Evolutionary conservation across 2,888 invertebrate genomes (phyloP), one percentile per base, ranked within the genome.

Genomic region (Synanthedon myopaeformis): DNA sequence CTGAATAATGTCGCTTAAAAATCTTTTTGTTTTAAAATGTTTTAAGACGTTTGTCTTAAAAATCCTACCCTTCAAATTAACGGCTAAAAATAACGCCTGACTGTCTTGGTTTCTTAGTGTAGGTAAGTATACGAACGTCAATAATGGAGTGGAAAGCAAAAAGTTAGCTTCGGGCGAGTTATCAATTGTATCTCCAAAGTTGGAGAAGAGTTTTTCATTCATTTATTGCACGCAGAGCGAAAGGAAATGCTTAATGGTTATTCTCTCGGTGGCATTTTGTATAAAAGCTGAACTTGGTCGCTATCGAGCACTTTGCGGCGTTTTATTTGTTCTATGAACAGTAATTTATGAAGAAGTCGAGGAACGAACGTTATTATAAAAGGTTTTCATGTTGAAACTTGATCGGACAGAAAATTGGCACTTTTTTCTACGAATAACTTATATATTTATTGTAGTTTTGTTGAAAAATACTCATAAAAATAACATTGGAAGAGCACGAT

Each of bases 161-260:
- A 82, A 82, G 78, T 82, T 77, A 69, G 74, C 80, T 74, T 58
- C 63, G 61, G 68, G 74, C 79, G 68, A 79, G 76, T 82, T 84
- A 81, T 81, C 81, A 82, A 81, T 82, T 81, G 81, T 80, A 78
- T 81, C 81, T 73, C 63, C 63, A 58, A 70, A 79, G 74, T 79
- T 75, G 67, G 60, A 68, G 66, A 61, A 62, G 68, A 78, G 74
- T 79, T 83, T 79, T 76, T 78, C 72, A 78, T 77, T 76, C 78
- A 77, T 82, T 83, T 82, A 80, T 80, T 76, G 76, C 76, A 77
- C 70, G 70, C 74, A 70, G 72, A 72, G 64, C 69, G 63, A 67
- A 67, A 72, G 75, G 75, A 80, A 82, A 76, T 76, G 67, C 74
- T 76, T 79, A 78, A 79, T 79, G 79, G 76, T 76, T 77, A 78